Conservation (phyloP, 2,888 invertebrate species). For the Hirtodrosophila histrioides region DNA sequence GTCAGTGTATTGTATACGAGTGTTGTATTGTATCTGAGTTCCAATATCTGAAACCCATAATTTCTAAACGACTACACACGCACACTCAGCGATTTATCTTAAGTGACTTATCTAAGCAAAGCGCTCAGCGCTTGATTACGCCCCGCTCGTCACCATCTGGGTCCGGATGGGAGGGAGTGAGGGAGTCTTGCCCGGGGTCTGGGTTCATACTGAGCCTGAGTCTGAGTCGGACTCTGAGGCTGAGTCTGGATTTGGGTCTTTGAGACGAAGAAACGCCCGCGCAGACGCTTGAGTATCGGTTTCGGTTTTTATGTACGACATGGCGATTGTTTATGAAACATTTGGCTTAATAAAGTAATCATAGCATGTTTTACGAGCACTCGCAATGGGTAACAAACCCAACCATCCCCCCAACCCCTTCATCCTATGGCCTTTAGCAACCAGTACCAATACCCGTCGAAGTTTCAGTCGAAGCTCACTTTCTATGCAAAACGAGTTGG, state of each 20-base stretch:
- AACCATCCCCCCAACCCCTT: neutral
- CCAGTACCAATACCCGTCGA: conserved; percentile 13
- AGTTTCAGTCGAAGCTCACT: conserved; percentile 40
- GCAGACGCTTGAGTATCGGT: conserved; percentile 61
- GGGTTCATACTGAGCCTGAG: conserved; percentile 1
- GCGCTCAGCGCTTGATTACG: conserved; percentile 68
- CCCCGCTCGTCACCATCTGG: conserved; percentile 41
- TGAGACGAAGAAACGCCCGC: conserved; percentile 55
- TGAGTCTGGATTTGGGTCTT: conserved; percentile 28
- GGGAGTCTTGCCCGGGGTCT: neutral
- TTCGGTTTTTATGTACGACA: conserved; percentile 69
- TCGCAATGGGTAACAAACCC: conserved; percentile 25
- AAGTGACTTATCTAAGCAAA: conserved; percentile 76
- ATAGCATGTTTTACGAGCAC: conserved; percentile 74
- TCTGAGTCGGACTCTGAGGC: conserved; percentile 2
- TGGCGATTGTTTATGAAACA: conserved; percentile 78
- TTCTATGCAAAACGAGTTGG: conserved; percentile 73
- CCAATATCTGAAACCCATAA: conserved; percentile 71
- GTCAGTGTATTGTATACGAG: conserved; percentile 35
- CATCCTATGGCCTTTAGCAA: too few relatives aligned
- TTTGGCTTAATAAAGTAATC: conserved; percentile 79
- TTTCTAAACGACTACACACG: conserved; percentile 57
- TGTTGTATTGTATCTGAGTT: conserved; percentile 56
- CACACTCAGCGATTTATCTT: conserved; percentile 66
- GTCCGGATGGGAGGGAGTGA: neutral